Percentiles rank a stretch among this genome's conserved stretches.
Evolutionary conservation across 1,140 invertebrate genomes (phyloP).

Genomic region (Drosophila obscura): DNA sequence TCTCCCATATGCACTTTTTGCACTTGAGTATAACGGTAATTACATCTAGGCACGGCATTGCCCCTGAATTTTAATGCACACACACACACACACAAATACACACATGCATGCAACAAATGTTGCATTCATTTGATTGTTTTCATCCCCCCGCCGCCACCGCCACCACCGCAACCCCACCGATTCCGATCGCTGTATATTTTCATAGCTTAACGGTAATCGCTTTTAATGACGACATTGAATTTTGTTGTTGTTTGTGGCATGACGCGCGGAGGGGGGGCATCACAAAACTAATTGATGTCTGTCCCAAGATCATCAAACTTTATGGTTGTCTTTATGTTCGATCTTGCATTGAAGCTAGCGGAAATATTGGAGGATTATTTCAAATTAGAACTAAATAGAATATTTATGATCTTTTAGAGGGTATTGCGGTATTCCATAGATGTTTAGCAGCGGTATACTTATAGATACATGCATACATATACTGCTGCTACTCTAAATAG

Average conservation of each 20-base stretch:
- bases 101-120: conserved; percentile 38
- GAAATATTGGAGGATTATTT: conserved; percentile 12
- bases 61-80: conserved; percentile 67
- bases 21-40: conserved; percentile 80
- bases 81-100: background rate
- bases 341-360: conserved; percentile 5
- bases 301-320: conserved; percentile 31
- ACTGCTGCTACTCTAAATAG: too few relatives aligned
- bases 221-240: conserved; percentile 67
- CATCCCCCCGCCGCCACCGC: too few relatives aligned
- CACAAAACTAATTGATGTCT: conserved; percentile 35
- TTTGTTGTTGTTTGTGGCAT: conserved; percentile 26
- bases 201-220: conserved; percentile 56
- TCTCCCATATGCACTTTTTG: conserved; percentile 68
- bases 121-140: conserved; percentile 56
- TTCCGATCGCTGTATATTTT: conserved; percentile 34
- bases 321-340: conserved; percentile 6
- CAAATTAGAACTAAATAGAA: too few relatives aligned
- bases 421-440: too few relatives aligned
- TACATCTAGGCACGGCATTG: conserved; percentile 76
- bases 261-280: conserved; percentile 7
- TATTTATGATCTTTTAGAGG: too few relatives aligned
- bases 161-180: conserved; percentile 6
- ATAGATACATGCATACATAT: too few relatives aligned
- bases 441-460: too few relatives aligned